Percentiles rank a stretch among this genome's conserved stretches.
Evolutionary conservation across 2,888 invertebrate genomes (phyloP).

Genomic region (Candidula unifasciata): DNA sequence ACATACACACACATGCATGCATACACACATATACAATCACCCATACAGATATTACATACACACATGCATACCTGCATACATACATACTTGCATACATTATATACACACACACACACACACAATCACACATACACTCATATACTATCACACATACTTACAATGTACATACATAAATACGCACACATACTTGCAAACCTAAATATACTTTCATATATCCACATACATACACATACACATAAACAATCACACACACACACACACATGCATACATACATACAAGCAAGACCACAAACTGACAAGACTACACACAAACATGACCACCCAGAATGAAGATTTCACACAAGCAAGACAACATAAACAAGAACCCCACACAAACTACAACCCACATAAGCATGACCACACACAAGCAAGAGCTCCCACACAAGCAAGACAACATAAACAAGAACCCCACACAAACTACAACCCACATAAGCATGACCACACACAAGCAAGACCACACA

Average conservation of each 20-base stretch:
- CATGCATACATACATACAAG: not conserved
- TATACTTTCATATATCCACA: too few species aligned
- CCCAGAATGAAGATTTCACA: not conserved
- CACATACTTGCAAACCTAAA: not conserved
- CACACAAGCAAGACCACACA: not conserved
- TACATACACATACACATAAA: too few species aligned
- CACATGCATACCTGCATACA: too few species aligned
- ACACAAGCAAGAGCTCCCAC: not conserved
- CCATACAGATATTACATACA: too few species aligned
- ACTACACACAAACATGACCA: too few species aligned
- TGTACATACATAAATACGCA: not conserved
- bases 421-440: not conserved
- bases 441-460: not conserved
- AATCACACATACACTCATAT: too few species aligned
- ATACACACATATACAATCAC: too few species aligned
- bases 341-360: not conserved
- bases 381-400: too few species aligned
- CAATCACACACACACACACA: not conserved
- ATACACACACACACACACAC: too few species aligned
- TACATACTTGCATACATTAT: too few species aligned
- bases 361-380: not conserved
- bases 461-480: not conserved
- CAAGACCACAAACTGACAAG: not conserved
- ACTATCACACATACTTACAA: too few species aligned
- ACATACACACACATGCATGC: too few species aligned